Base-by-base conservation (phyloP, 53 echinoderm and acorn worm genomes). In the Paracentrotus lividus region DNA sequence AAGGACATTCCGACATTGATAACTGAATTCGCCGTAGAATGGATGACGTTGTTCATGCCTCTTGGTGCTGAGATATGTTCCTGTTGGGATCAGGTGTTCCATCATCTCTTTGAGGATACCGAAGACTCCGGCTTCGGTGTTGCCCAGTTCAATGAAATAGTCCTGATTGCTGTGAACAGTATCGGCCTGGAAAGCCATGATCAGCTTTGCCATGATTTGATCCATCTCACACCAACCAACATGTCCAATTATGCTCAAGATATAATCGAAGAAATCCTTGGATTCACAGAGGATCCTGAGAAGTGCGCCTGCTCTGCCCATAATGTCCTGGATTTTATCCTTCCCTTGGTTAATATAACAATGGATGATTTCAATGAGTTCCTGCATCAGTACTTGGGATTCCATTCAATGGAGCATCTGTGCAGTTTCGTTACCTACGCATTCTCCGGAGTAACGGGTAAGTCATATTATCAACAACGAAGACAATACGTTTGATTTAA, bases 31-130 rank as follows among this genome's bases (percentile, higher is more conserved):
- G 59, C 42, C 1, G 92, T 81, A 20, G 92, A 92, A 78, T 40
- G 31, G 78, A 77, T 92, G 56, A 10, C 78, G 2, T 9, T 31
- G 43, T 78, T 92, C 20, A 42, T 78, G 54, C 92, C 92, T 13
- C 14, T 92, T 14, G 92, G 78, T 78, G 92, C 92, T 5, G 81
- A 92, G 27, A 57, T 92, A 32, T 92, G 92, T 44, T 92, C 92
- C 27, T 92, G 92, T 43, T 92, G 92, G 92, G 92, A 92, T 42
- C 53, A 38, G 31, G 72, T 72, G 24, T 72, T 90, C 33, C 0
- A 24, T 51, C 2, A 47, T 29, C 26, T 72, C 47, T 90, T 90
- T 53, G 7, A 42, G 14, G 49, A 29, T 21, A 9, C 49, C 8
- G 77, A 55, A n/a, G 91, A 72, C 20, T 61, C 44, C 10, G 68